phyloP scores from a whole-genome alignment of 2,888 invertebrate species.

The Oscheius sp. region DNA sequence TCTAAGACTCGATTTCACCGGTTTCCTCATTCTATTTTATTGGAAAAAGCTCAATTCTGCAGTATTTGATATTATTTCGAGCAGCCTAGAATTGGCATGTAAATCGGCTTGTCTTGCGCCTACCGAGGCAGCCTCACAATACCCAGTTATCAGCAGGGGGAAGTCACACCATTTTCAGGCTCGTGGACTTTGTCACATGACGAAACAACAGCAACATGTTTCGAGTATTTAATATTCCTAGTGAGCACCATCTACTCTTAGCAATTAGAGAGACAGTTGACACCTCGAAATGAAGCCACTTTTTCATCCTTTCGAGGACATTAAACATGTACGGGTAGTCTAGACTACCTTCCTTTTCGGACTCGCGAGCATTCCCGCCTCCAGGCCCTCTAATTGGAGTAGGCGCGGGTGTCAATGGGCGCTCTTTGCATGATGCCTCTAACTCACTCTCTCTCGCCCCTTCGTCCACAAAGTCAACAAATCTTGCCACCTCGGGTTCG shows the following conservation, averaged over 20 bases:
- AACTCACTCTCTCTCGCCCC: constrained; percentile 18
- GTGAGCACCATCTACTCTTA: background rate
- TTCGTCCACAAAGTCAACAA: background rate
- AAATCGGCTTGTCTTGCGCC: too few species aligned
- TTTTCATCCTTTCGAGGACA: background rate
- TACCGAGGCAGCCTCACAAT: too few species aligned
- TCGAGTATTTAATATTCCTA: background rate
- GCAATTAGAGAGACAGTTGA: constrained; percentile 22
- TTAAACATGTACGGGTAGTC: constrained; percentile 22
- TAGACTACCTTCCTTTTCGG: constrained; percentile 31
- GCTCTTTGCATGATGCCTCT: background rate
- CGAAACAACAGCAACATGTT: background rate
- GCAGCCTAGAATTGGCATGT: too few species aligned
- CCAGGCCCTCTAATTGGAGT: background rate
- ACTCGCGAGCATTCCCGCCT: background rate
- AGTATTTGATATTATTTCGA: too few species aligned
- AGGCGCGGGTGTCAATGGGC: too few species aligned
- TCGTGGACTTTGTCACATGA: constrained; percentile 3
- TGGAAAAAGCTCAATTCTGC: too few species aligned
- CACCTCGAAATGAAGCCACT: constrained; percentile 25
- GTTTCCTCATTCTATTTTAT: too few species aligned
- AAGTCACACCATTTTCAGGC: constrained; percentile 1
- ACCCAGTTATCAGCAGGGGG: too few species aligned
- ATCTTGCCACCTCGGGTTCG: too few species aligned
- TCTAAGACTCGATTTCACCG: too few species aligned